Evolutionary conservation across 2,888 invertebrate genomes (phyloP), one percentile per base, ranked within the genome.

Genomic region (Resseliella maxima): DNA sequence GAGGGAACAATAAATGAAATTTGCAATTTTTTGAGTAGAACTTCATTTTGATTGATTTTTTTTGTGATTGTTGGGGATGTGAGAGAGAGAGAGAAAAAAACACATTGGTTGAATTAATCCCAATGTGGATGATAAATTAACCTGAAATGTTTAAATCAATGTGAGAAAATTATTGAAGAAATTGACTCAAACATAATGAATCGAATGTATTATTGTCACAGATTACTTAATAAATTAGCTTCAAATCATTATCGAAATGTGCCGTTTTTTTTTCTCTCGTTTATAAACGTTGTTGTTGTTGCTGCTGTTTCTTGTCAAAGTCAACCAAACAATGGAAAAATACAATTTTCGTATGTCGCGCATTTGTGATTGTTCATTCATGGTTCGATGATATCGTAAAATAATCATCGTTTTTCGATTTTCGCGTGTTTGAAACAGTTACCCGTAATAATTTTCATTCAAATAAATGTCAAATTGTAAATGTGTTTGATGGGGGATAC

Each of bases 401-500:
- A 10, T 50, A 3, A 18, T 50, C 21, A 21, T 50, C 15, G 10
- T n/a, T n/a, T 8, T 50, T 50, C 46, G 46, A 50, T 18, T 15
- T 72, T 59, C 31, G 72, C 31, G 72, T 72, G 72, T 35, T 72
- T 72, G 72, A 35, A 72, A 72, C 72, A 27, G 72, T 72, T 72
- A 12, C 31, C 72, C 72, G 31, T 27, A 27, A 31, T 35, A 72
- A n/a, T 59, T 5, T 59, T 59, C 24, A 2, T 50, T 21, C 15
- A 72, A 31, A 72, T 72, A 35, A 31, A 15, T 72, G 72, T 72
- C 72, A 24, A 59, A 6, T 59, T 5, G 21, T 24, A 59, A 59
- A 24, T 59, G 2, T 27, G 24, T 8, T 50, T 50, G 50, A 41
- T 41, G 18, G 38, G 46, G 90, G 93, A 94, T 96, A 98, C 98